Evolutionary conservation across 1,140 invertebrate genomes (phyloP).

Genomic region (Drosophila saltans): DNA sequence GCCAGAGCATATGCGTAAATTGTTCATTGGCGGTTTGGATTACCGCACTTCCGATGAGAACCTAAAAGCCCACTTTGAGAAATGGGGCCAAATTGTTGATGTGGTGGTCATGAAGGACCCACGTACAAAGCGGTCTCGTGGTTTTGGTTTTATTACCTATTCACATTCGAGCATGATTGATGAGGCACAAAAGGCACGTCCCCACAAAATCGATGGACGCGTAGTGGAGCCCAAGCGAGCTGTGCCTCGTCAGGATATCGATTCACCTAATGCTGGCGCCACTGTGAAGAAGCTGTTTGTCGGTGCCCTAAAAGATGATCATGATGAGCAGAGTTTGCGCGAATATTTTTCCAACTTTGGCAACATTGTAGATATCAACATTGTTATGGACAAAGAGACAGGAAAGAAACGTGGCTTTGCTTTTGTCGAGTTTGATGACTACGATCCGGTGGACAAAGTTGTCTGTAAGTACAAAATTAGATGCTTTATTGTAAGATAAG

Average conservation of each 20-base stretch:
- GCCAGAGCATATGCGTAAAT: constrained; percentile 96
- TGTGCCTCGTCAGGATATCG: constrained; percentile 96
- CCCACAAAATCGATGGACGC: constrained; percentile 88
- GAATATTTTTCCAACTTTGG: constrained; percentile 95
- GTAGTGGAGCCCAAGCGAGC: constrained; percentile 98
- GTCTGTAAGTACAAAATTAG: constrained; percentile 86
- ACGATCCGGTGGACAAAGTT: constrained; percentile 98
- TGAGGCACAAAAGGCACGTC: constrained; percentile 94
- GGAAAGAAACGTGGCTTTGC: constrained; percentile 97
- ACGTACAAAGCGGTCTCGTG: constrained; percentile 94
- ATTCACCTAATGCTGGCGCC: constrained; percentile 94
- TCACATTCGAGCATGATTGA: constrained; percentile 97
- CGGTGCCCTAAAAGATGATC: constrained; percentile 94
- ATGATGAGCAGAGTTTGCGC: constrained; percentile 93
- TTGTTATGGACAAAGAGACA: constrained; percentile 95
- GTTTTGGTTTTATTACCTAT: constrained; percentile 99
- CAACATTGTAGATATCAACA: constrained; percentile 91
- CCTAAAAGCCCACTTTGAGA: constrained; percentile 96
- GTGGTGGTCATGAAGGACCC: constrained; percentile 99
- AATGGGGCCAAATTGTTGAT: constrained; percentile 99
- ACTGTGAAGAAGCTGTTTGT: constrained; percentile 98
- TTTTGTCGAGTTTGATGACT: constrained; percentile 98
- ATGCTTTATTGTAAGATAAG: constrained; percentile 6
- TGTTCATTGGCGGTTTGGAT: constrained; percentile 98
- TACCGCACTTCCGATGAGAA: constrained; percentile 98